phyloP scores from a whole-genome alignment of 2,113 vertebrate species.

The Sorex fumeus region DNA sequence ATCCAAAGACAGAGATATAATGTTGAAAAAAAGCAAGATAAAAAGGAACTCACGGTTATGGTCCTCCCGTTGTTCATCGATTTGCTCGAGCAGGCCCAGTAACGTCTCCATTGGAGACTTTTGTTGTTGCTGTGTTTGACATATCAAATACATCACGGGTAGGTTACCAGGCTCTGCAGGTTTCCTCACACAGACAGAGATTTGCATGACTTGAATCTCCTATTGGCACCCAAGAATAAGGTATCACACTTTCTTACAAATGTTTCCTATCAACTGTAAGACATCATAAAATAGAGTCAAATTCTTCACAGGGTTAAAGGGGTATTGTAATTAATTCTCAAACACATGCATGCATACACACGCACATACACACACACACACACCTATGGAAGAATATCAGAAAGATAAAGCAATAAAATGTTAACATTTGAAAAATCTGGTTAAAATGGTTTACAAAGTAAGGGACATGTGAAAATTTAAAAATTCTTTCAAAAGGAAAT shows the following conservation, averaged over 20 bases:
- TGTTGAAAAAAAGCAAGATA: no score
- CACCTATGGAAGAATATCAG: no score
- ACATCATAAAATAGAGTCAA: slow-evolving; percentile 33
- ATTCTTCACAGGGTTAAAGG: not conserved
- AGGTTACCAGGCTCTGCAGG: no score
- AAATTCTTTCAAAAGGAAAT: slow-evolving; percentile 21
- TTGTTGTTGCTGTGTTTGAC: no score
- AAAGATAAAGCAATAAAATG: not conserved
- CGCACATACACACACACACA: no score
- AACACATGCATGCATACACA: not conserved
- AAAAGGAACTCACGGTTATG: no score
- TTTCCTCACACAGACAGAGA: not conserved
- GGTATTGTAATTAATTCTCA: not conserved
- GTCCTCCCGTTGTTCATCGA: no score
- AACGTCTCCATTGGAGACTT: no score
- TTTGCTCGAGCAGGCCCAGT: no score
- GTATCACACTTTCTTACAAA: not conserved
- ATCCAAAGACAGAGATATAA: no score
- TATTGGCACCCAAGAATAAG: not conserved
- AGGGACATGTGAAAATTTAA: not conserved
- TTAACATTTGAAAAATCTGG: no score
- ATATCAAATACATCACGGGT: no score
- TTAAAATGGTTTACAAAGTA: not conserved
- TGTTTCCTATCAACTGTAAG: not conserved
- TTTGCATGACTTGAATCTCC: not conserved